Conservation (phyloP, 2,113 vertebrate species). For the Hemicordylus capensis region DNA sequence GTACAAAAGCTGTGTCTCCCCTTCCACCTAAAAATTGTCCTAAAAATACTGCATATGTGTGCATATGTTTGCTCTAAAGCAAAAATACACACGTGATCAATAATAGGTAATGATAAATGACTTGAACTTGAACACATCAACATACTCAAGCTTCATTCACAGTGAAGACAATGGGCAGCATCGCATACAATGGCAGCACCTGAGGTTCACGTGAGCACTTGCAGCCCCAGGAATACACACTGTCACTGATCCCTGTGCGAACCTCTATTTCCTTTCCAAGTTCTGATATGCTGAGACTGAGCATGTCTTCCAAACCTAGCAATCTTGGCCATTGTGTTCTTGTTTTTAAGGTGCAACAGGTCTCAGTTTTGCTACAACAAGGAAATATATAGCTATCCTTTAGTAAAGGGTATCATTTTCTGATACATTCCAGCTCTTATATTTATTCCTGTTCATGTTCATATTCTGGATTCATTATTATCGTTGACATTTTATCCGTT, state of each 20-base stretch:
- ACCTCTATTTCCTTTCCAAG: too few relatives aligned
- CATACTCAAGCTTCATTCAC: neutral
- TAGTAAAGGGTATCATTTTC: constrained; percentile 28
- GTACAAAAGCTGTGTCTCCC: neutral
- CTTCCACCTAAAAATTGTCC: neutral
- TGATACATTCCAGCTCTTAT: constrained; percentile 55
- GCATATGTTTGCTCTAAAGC: neutral
- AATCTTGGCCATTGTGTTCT: too few relatives aligned
- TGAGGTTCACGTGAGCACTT: too few relatives aligned
- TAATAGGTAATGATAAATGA: too few relatives aligned
- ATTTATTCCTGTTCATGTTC: constrained; percentile 46
- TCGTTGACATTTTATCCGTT: constrained; percentile 71
- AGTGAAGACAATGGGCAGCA: too few relatives aligned
- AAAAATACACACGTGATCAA: too few relatives aligned
- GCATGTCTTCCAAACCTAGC: too few relatives aligned
- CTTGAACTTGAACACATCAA: too few relatives aligned
- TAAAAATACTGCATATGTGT: neutral
- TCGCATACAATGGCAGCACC: too few relatives aligned
- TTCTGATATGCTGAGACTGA: too few relatives aligned
- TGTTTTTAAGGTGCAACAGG: neutral
- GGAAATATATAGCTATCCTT: neutral
- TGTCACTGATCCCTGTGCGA: too few relatives aligned
- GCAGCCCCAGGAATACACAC: too few relatives aligned
- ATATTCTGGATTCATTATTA: constrained; percentile 67
- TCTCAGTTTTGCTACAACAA: constrained; percentile 48